phyloP scores from a whole-genome alignment of 2,797 vertebrate genomes.

The Eidolon dupreanum region DNA sequence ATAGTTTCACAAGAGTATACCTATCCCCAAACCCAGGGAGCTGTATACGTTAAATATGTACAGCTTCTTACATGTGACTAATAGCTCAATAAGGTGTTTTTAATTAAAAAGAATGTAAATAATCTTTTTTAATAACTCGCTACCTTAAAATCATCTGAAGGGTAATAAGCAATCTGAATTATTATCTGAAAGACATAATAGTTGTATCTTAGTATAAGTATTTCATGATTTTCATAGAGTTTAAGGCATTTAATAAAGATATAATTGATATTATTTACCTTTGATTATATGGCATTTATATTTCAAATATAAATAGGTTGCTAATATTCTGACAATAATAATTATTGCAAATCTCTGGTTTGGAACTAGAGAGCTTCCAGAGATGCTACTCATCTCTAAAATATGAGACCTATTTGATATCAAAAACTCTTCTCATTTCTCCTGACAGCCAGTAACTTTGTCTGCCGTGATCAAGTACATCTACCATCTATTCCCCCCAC shows the following conservation, averaged over 20 bases:
- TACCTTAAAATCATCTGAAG: neutral
- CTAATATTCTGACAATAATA: conserved; percentile 28
- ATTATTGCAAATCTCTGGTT: neutral
- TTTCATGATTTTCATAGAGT: neutral
- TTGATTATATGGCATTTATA: neutral
- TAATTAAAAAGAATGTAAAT: neutral
- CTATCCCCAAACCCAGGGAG: too few relatives aligned
- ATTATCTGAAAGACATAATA: neutral
- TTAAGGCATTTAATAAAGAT: neutral
- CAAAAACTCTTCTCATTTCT: neutral
- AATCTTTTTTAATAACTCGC: neutral
- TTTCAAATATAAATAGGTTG: neutral
- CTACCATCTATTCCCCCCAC: neutral
- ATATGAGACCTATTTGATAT: neutral
- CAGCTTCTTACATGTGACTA: too few relatives aligned
- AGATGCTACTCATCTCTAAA: neutral
- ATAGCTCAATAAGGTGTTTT: too few relatives aligned
- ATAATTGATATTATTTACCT: conserved; percentile 3
- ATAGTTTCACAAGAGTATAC: too few relatives aligned
- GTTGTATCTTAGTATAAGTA: neutral
- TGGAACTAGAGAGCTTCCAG: neutral
- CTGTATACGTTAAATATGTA: too few relatives aligned
- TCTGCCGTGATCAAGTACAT: neutral
- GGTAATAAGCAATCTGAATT: neutral
- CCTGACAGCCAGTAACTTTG: neutral